phyloP scores from a whole-genome alignment of 2,888 invertebrate species.

The Helicoverpa assulta region DNA sequence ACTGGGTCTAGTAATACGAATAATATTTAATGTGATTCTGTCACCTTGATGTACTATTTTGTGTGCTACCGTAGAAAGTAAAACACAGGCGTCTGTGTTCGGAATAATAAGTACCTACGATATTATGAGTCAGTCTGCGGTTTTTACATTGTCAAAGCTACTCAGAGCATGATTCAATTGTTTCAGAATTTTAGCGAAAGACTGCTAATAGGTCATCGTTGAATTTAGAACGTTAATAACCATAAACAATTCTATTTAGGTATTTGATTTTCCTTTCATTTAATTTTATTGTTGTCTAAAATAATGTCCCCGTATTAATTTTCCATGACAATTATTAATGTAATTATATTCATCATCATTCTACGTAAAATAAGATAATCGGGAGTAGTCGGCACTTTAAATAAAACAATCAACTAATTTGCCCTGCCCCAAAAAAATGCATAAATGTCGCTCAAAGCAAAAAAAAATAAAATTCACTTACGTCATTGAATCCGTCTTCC shows the following conservation, averaged over 20 bases:
- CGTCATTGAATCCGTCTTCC: constrained; percentile 31
- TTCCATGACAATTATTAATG: neutral
- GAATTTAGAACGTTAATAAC: constrained; percentile 60
- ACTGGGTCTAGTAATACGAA: constrained; percentile 5
- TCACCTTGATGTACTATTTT: constrained; percentile 39
- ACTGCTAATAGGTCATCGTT: constrained; percentile 62
- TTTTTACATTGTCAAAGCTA: constrained; percentile 63
- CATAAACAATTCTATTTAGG: constrained; percentile 12
- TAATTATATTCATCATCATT: too few species aligned
- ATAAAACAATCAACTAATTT: too few species aligned
- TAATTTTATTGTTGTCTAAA: neutral
- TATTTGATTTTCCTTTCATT: constrained; percentile 17
- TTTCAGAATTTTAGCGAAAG: constrained; percentile 67
- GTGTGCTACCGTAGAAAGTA: constrained; percentile 72
- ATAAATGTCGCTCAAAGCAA: constrained; percentile 3
- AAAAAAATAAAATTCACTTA: constrained; percentile 8
- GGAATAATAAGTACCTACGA: constrained; percentile 56
- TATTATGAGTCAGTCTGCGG: constrained; percentile 71
- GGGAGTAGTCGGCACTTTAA: neutral
- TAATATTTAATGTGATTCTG: constrained; percentile 15
- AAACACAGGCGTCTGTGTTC: constrained; percentile 55
- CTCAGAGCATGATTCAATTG: constrained; percentile 71
- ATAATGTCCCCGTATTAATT: neutral
- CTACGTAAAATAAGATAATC: too few species aligned
- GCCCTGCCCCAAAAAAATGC: neutral